A percentile compares a stretch with the other conserved stretches of the same genome.
These are phyloP conservation scores for Lumbricus terrestris DNA, from an alignment of 2,888 invertebrate species.

Conservation along the genomic window DNA sequence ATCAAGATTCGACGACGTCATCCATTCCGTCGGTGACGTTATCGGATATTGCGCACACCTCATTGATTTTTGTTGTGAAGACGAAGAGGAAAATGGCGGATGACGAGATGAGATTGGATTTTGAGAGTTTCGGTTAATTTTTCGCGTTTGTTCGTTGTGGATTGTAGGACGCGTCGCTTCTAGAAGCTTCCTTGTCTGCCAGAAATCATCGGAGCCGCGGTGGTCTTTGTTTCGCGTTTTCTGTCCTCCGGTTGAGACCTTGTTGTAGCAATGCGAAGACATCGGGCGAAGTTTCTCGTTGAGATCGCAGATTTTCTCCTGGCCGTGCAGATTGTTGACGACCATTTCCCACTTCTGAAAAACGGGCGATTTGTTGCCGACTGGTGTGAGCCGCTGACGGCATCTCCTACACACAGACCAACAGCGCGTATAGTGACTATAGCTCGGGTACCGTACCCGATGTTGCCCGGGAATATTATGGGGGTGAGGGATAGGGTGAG, in stretches of 20 bases:
- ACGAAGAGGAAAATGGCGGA: background rate
- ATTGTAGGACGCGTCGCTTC: background rate
- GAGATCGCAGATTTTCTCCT: background rate
- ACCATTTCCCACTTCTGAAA: background rate
- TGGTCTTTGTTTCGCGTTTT: background rate
- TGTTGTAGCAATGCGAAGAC: background rate
- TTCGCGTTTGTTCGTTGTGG: background rate
- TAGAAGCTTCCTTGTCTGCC: background rate
- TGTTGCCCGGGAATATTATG: too few species aligned
- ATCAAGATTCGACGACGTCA: background rate
- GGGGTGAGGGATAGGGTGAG: too few species aligned
- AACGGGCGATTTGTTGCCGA: background rate
- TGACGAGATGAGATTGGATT: background rate
- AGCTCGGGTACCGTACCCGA: too few species aligned
- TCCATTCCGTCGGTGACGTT: background rate
- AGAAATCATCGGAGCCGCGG: background rate
- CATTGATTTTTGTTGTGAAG: background rate
- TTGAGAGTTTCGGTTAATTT: constrained; percentile 3
- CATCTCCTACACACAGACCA: background rate
- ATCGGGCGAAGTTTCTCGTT: background rate
- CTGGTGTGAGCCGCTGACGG: background rate
- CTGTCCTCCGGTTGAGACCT: constrained; percentile 3
- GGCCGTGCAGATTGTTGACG: background rate
- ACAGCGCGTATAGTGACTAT: background rate
- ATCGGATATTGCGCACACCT: background rate